These are phyloP conservation scores for Magallana gigas DNA, from an alignment of 1,140 invertebrate genomes.

Conservation along the genomic window DNA sequence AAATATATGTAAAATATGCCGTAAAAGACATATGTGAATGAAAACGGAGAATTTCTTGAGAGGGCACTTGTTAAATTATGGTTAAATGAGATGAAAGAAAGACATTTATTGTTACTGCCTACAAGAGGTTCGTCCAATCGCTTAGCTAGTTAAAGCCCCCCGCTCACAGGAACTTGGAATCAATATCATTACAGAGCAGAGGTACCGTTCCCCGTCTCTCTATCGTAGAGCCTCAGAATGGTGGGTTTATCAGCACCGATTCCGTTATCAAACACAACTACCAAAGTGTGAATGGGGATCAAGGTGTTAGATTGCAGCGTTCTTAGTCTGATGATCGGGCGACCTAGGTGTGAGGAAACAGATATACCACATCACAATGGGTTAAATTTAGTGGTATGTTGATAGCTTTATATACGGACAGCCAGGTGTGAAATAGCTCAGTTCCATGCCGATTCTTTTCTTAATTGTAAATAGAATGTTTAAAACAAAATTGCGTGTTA, in stretches of 20 bases:
- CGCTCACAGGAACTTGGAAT: background rate
- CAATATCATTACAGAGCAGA: background rate
- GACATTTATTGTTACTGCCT: background rate
- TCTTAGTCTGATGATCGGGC: background rate
- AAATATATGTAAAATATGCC: too few relatives aligned
- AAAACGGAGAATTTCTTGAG: too few relatives aligned
- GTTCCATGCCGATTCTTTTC: conserved; percentile 19
- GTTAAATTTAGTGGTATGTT: conserved; percentile 18
- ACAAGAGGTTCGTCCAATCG: background rate
- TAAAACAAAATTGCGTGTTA: too few relatives aligned
- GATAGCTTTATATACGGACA: conserved; percentile 5
- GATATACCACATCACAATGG: conserved; percentile 21
- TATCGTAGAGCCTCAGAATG: background rate
- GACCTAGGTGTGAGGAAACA: conserved; percentile 16
- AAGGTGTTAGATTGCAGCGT: conserved; percentile 13
- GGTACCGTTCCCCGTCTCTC: background rate
- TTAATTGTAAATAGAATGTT: background rate
- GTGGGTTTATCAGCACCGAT: background rate
- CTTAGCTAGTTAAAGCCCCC: background rate
- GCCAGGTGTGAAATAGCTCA: conserved; percentile 12
- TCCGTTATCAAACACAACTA: conserved; percentile 15
- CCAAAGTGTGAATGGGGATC: conserved; percentile 20
- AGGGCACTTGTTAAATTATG: too few relatives aligned
- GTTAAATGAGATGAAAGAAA: too few relatives aligned
- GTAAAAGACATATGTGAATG: too few relatives aligned